Conservation (phyloP, 2,113 vertebrate genomes). For the Nesogale talazaci region DNA sequence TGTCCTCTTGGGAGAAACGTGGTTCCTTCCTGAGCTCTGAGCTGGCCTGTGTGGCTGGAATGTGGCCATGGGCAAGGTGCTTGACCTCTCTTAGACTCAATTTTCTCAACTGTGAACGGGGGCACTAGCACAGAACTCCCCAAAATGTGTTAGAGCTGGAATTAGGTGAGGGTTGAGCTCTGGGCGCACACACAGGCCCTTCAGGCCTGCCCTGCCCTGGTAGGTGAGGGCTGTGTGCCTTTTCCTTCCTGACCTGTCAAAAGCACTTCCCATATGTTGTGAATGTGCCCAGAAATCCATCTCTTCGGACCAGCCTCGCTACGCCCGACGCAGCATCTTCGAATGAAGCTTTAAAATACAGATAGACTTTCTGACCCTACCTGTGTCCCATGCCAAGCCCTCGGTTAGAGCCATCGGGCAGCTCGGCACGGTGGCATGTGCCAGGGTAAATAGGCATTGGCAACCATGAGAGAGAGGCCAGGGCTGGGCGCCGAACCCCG, state of each 20-base stretch:
- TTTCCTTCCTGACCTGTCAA: not conserved
- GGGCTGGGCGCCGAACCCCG: not conserved
- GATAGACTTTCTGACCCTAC: not conserved
- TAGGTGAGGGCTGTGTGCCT: not conserved
- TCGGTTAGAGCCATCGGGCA: not conserved
- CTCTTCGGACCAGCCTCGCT: not conserved
- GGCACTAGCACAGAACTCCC: not conserved
- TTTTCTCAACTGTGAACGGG: slow-evolving; percentile 21
- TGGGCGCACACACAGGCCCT: not conserved
- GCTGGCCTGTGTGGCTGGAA: not conserved
- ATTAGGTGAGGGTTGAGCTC: not conserved
- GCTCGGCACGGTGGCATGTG: not conserved
- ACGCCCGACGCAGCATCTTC: not conserved
- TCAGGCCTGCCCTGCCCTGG: not conserved
- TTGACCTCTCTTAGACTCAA: not conserved
- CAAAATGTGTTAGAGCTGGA: not conserved
- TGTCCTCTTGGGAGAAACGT: fast-evolving
- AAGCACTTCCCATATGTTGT: not conserved
- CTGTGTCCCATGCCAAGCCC: not conserved
- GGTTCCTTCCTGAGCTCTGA: not conserved
- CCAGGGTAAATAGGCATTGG: slow-evolving; percentile 53
- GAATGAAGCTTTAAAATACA: not conserved
- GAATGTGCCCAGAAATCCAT: not conserved
- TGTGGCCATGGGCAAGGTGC: not conserved
- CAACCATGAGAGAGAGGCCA: not conserved